These are phyloP conservation scores for Callosobruchus maculatus DNA, from an alignment of 2,888 invertebrate genomes.

Conservation along the genomic window DNA sequence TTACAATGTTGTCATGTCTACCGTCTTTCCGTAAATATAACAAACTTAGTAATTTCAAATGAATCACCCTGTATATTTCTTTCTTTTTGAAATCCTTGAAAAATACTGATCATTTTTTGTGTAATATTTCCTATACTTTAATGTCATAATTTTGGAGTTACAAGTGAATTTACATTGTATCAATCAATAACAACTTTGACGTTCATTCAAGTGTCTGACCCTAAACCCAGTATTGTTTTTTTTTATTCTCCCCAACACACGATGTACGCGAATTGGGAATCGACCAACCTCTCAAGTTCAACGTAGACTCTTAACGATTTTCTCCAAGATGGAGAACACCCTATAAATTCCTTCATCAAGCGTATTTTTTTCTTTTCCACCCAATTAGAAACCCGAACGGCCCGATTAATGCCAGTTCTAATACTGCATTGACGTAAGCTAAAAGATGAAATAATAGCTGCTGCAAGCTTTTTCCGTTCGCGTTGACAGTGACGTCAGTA, in stretches of 20 bases:
- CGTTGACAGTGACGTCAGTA: background rate
- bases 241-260: background rate
- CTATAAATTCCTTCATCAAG: background rate
- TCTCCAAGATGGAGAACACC: background rate
- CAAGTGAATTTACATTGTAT: too few species aligned
- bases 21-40: too few species aligned
- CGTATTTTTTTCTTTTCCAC: background rate
- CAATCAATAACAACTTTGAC: too few species aligned
- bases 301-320: background rate
- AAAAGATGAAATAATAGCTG: background rate
- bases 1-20: too few species aligned
- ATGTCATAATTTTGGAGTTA: too few species aligned
- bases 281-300: background rate
- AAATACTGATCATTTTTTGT: too few species aligned
- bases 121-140: too few species aligned
- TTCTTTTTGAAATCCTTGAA: too few species aligned
- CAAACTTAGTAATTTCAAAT: too few species aligned
- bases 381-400: background rate
- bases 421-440: background rate
- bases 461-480: background rate
- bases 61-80: too few species aligned
- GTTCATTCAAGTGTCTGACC: too few species aligned
- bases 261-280: background rate
- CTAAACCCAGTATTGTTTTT: too few species aligned
- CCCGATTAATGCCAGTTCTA: background rate